Evolutionary conservation across 2,888 invertebrate genomes (phyloP).

Genomic region (Crepidodera aurea): DNA sequence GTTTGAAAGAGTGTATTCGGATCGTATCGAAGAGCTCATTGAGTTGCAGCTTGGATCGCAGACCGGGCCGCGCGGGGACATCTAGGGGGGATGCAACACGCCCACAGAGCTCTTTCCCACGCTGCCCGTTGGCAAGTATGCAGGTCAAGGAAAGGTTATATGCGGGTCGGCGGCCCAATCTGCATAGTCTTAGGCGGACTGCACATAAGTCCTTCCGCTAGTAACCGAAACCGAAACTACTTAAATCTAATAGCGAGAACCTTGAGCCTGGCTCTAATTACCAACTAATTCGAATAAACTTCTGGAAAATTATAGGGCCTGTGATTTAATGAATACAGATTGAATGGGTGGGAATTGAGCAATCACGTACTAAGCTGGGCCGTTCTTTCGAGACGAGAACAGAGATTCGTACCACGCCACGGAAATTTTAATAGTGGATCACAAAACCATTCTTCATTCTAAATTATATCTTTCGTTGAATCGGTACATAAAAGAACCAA

Average conservation of each 20-base stretch:
- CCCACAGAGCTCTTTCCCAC: conserved; percentile 63
- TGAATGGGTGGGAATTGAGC: conserved; percentile 37
- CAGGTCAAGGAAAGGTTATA: conserved; percentile 72
- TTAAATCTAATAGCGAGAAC: conserved; percentile 35
- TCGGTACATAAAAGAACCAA: conserved; percentile 20
- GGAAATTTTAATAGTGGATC: conserved; percentile 59
- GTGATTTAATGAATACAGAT: conserved; percentile 45
- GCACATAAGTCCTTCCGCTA: conserved; percentile 51
- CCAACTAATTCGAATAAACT: conserved; percentile 50
- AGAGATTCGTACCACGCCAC: conserved; percentile 33
- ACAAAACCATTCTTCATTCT: conserved; percentile 45
- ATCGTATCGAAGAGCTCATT: conserved; percentile 60
- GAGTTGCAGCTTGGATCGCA: conserved; percentile 60
- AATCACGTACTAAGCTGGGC: conserved; percentile 28
- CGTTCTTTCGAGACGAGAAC: conserved; percentile 19
- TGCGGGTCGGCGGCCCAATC: conserved; percentile 61
- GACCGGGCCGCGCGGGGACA: conserved; percentile 61
- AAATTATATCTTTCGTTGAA: conserved; percentile 29
- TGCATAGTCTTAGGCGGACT: conserved; percentile 51
- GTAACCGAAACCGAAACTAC: conserved; percentile 41
- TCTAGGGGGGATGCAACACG: conserved; percentile 65
- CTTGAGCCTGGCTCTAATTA: conserved; percentile 46
- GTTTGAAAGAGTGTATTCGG: conserved; percentile 59
- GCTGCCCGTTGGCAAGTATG: conserved; percentile 70
- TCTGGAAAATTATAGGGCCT: conserved; percentile 54